phyloP scores from a whole-genome alignment of 2,113 vertebrate genomes.

The Paedocypris sp. region DNA sequence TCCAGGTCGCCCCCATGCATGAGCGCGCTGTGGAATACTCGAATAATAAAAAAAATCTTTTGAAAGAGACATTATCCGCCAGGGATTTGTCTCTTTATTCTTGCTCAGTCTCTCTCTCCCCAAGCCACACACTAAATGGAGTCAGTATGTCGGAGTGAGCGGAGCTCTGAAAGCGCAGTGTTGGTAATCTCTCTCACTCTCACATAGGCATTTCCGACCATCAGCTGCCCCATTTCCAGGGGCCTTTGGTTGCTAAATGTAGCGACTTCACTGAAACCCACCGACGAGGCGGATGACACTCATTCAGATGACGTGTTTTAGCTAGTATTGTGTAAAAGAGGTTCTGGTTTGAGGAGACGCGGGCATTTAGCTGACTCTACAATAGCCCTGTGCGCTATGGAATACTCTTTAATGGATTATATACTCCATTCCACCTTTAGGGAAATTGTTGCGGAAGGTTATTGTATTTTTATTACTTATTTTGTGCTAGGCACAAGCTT shows the following conservation, averaged over 20 bases:
- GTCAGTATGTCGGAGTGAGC: background rate
- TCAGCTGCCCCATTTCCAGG: constrained; percentile 18
- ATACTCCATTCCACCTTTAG: too few species aligned
- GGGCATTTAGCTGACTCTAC: background rate
- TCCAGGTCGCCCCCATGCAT: constrained; percentile 6
- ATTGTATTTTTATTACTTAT: too few species aligned
- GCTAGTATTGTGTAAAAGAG: background rate
- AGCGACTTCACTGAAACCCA: background rate
- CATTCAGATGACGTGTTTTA: constrained; percentile 1
- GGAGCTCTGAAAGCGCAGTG: background rate
- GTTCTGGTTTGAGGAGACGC: background rate
- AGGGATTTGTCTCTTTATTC: constrained; percentile 12
- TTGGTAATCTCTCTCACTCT: constrained; percentile 3
- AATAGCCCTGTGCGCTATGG: too few species aligned
- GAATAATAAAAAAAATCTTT: background rate
- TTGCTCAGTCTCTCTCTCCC: constrained; percentile 1
- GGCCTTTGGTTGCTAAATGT: constrained; percentile 12
- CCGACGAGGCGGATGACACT: constrained; percentile 2
- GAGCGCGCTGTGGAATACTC: constrained; percentile 2
- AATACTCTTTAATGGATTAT: background rate
- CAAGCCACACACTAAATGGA: constrained; percentile 1
- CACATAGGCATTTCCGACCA: constrained; percentile 12
- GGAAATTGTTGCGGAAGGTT: too few species aligned
- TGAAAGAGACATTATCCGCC: constrained; percentile 21
- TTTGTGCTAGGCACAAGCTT: too few species aligned